Percentiles rank a stretch among this genome's conserved stretches.
Evolutionary conservation across 2,797 vertebrate genomes (phyloP).

Genomic region (Pseudocheirus occidentalis): DNA sequence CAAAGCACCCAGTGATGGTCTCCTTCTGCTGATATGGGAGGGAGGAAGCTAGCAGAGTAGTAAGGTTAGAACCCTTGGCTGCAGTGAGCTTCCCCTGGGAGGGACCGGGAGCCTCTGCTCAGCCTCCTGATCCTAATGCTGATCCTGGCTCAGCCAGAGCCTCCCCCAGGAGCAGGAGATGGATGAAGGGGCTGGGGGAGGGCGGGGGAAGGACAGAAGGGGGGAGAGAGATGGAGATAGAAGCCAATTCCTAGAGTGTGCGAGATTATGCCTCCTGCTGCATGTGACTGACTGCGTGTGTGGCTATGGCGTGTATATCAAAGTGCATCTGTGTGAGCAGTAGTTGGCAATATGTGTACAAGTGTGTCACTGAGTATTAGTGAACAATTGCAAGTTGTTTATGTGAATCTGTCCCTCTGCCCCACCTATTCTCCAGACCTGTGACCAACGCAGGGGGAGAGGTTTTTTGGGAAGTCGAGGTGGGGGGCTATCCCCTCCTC

Average conservation of each 20-base stretch:
- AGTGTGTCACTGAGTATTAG: neutral
- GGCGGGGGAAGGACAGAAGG: neutral
- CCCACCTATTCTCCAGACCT: neutral
- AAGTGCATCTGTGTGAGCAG: slow-evolving; percentile 62
- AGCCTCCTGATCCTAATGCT: slow-evolving; percentile 54
- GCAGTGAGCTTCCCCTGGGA: slow-evolving; percentile 20
- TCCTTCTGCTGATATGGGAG: neutral
- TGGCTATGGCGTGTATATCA: slow-evolving; percentile 69
- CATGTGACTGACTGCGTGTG: slow-evolving; percentile 72
- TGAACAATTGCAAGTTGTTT: neutral
- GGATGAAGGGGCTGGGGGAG: slow-evolving; percentile 71
- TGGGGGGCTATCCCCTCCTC: neutral
- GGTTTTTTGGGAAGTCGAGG: neutral
- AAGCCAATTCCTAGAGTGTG: neutral
- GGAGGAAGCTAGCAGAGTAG: neutral
- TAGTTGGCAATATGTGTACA: slow-evolving; percentile 1
- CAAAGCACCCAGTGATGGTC: neutral
- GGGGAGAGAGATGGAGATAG: neutral
- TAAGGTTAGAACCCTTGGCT: neutral
- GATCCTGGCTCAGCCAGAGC: slow-evolving; percentile 54
- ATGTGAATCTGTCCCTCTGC: neutral
- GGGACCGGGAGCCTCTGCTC: slow-evolving; percentile 35
- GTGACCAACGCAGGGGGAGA: neutral
- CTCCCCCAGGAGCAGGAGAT: slow-evolving; percentile 63
- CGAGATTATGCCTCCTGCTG: neutral